Conservation (phyloP, 2,113 vertebrate species). For the Semicossyphus pulcher region DNA sequence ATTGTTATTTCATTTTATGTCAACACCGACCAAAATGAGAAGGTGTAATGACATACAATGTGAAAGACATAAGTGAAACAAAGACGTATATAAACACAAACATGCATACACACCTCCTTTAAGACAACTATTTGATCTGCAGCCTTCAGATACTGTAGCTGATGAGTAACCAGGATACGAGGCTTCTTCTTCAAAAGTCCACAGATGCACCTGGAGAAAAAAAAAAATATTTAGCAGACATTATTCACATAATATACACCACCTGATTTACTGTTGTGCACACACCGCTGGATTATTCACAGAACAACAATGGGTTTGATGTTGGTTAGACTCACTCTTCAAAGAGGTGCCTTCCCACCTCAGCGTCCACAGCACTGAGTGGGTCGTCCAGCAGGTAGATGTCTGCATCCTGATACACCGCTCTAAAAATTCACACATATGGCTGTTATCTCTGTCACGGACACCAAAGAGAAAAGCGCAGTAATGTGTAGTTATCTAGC, state of each 20-base stretch:
- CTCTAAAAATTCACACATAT: conserved; percentile 78
- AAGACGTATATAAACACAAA: background rate
- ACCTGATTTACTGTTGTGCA: no score
- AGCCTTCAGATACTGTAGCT: conserved; percentile 92
- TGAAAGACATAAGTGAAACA: no score
- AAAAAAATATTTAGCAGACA: conserved; percentile 4
- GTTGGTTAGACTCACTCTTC: conserved; percentile 92
- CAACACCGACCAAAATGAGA: no score
- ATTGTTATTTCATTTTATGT: no score
- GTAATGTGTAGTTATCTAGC: background rate
- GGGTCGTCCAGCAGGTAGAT: conserved; percentile 97
- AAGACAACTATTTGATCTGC: conserved; percentile 93
- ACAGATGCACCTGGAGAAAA: conserved; percentile 90
- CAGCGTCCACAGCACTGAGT: conserved; percentile 94
- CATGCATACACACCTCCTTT: conserved; percentile 87
- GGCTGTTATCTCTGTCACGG: conserved; percentile 9
- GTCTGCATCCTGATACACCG: conserved; percentile 95
- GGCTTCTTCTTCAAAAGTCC: conserved; percentile 91
- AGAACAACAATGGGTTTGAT: no score
- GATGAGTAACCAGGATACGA: conserved; percentile 94
- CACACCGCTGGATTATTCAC: no score
- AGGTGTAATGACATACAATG: no score
- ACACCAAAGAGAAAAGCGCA: background rate
- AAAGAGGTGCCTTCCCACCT: conserved; percentile 93
- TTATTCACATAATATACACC: background rate